Evolutionary conservation across 2,888 invertebrate species (phyloP).

Genomic region (Agelastica alni): DNA sequence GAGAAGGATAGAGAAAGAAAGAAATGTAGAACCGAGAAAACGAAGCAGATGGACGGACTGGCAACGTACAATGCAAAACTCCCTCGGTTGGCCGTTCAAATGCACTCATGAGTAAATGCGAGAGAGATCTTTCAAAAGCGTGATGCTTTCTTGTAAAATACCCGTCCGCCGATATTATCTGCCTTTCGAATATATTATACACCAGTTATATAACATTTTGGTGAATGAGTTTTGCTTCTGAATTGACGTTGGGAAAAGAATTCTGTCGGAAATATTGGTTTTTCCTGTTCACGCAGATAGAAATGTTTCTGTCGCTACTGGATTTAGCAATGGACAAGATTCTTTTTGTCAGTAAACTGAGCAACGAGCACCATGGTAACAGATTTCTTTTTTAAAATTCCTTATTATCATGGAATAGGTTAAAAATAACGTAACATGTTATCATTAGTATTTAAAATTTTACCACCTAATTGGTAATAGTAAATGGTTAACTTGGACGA

Average conservation of each 20-base stretch:
- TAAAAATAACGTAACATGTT: no score
- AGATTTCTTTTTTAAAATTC: no score
- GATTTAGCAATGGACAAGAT: neutral
- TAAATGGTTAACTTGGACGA: no score
- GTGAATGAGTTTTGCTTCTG: constrained; percentile 17
- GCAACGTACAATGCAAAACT: constrained; percentile 44
- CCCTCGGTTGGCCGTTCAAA: constrained; percentile 45
- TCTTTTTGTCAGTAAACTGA: no score
- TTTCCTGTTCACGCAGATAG: constrained; percentile 1
- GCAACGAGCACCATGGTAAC: no score
- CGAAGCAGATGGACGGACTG: constrained; percentile 46
- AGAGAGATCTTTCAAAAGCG: constrained; percentile 47
- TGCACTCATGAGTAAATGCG: constrained; percentile 48
- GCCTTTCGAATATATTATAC: constrained; percentile 33
- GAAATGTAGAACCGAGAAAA: constrained; percentile 28
- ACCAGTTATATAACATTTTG: constrained; percentile 32
- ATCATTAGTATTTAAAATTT: no score
- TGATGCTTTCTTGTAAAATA: constrained; percentile 41
- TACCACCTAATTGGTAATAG: no score
- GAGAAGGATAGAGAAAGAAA: constrained; percentile 34
- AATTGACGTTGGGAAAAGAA: constrained; percentile 12
- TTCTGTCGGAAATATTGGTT: constrained; percentile 8
- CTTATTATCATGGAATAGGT: no score
- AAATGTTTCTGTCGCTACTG: neutral
- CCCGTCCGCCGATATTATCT: constrained; percentile 35